Percentiles rank a stretch among this genome's conserved stretches.
phyloP scores from a whole-genome alignment of 1,140 invertebrate genomes.

The Tenebrio molitor region DNA sequence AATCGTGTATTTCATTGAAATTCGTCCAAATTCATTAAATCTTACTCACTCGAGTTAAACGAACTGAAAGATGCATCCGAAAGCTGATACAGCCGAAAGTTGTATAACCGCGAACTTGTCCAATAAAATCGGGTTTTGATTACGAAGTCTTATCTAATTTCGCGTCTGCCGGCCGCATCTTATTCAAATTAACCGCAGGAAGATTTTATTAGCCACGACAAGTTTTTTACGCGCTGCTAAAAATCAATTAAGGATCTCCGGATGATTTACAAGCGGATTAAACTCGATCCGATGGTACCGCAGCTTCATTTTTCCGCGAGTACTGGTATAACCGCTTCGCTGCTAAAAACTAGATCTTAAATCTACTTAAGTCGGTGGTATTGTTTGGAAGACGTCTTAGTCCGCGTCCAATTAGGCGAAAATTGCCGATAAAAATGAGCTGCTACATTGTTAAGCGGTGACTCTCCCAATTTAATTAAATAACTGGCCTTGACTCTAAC shows the following conservation, averaged over 20 bases:
- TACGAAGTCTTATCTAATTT: slow-evolving; percentile 20
- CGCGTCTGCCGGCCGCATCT: not conserved
- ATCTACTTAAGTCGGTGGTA: slow-evolving; percentile 5
- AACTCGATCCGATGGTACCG: not conserved
- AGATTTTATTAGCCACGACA: not conserved
- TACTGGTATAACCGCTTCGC: slow-evolving; percentile 25
- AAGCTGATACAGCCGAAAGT: not conserved
- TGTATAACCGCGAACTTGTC: slow-evolving; percentile 31
- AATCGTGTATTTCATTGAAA: too few relatives aligned
- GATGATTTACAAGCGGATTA: slow-evolving; percentile 35
- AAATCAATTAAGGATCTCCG: slow-evolving; percentile 28
- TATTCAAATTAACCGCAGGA: slow-evolving; percentile 19
- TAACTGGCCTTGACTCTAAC: too few relatives aligned
- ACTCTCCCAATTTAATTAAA: too few relatives aligned
- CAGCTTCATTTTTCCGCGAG: not conserved
- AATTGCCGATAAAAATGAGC: too few relatives aligned
- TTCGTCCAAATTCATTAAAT: not conserved
- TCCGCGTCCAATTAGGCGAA: slow-evolving; percentile 14
- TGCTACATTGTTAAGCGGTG: too few relatives aligned
- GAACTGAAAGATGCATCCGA: slow-evolving; percentile 12
- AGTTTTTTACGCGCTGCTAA: slow-evolving; percentile 20
- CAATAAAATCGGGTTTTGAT: slow-evolving; percentile 25
- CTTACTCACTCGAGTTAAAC: slow-evolving; percentile 22
- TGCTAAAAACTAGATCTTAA: slow-evolving; percentile 29
- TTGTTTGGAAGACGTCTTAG: not conserved